These are phyloP conservation scores for Equus przewalskii DNA, from an alignment of 2,113 vertebrate genomes.

Conservation along the genomic window DNA sequence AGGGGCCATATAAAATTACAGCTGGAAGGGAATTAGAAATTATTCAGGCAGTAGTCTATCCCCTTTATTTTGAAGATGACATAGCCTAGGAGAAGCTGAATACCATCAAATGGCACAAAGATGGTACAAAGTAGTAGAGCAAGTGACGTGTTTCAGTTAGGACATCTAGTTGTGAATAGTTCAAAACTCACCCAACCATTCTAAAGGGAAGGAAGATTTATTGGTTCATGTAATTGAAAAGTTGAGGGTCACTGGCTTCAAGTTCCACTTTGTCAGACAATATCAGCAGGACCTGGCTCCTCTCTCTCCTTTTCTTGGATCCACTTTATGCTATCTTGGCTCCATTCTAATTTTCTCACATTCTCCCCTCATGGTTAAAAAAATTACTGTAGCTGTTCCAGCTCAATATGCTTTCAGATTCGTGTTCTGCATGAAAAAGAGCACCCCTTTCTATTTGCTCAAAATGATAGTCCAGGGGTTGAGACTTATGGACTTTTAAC, in stretches of 20 bases:
- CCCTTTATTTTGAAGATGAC: neutral
- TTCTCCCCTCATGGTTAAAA: neutral
- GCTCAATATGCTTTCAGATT: neutral
- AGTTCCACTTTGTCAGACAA: neutral
- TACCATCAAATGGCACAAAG: neutral
- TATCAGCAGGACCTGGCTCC: neutral
- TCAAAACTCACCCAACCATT: neutral
- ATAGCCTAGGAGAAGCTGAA: neutral
- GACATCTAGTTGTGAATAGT: neutral
- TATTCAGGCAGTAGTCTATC: neutral
- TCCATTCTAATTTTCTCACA: neutral
- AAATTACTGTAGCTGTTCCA: neutral
- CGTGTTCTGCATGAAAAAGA: neutral
- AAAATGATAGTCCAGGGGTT: neutral
- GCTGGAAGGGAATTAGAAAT: neutral
- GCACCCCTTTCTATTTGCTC: neutral
- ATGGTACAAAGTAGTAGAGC: neutral
- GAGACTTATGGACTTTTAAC: neutral
- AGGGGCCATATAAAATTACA: neutral
- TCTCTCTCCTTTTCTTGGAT: neutral
- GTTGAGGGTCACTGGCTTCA: neutral
- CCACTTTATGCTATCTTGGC: neutral
- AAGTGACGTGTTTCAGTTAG: neutral
- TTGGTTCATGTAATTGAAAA: neutral
- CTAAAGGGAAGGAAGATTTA: neutral